Percentiles rank a stretch among this genome's conserved stretches.
Evolutionary conservation across 2,888 invertebrate species (phyloP).

Genomic region (Morpho deidamia): DNA sequence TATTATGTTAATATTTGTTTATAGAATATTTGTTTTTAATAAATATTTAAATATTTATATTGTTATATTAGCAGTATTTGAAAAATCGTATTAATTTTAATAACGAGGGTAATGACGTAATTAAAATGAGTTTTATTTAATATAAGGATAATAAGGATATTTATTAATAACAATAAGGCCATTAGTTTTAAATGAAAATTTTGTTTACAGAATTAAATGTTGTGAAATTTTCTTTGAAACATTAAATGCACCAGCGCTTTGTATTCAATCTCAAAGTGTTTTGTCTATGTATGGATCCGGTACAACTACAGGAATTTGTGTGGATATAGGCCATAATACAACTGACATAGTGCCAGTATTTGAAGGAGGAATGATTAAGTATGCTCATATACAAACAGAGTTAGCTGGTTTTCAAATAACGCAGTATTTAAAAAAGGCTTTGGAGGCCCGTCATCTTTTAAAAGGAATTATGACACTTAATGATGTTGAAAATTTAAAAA

Average conservation of each 20-base stretch:
- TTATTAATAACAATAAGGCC: neutral
- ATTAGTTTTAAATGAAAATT: neutral
- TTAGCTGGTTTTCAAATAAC: slow-evolving; percentile 40
- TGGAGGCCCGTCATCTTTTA: slow-evolving; percentile 32
- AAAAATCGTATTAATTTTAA: no score
- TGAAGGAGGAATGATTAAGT: slow-evolving; percentile 50
- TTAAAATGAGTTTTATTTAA: no score
- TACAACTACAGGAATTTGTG: slow-evolving; percentile 50
- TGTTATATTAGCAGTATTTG: no score
- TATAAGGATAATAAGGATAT: neutral
- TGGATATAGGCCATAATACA: slow-evolving; percentile 53
- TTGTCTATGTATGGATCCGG: slow-evolving; percentile 57
- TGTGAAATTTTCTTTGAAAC: slow-evolving; percentile 63
- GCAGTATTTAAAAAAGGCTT: slow-evolving; percentile 34
- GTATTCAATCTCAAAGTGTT: slow-evolving; percentile 49
- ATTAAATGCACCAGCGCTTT: slow-evolving; percentile 51
- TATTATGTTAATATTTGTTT: no score
- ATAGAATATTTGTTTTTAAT: no score
- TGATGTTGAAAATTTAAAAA: slow-evolving; percentile 39
- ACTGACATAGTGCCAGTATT: slow-evolving; percentile 50
- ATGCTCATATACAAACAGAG: slow-evolving; percentile 48
- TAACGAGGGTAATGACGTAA: no score
- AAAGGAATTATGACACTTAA: slow-evolving; percentile 27
- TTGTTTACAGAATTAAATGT: slow-evolving; percentile 46
- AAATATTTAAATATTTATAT: no score